Base-by-base conservation (phyloP, 2,113 vertebrate species). In the Pangasianodon gigas region DNA sequence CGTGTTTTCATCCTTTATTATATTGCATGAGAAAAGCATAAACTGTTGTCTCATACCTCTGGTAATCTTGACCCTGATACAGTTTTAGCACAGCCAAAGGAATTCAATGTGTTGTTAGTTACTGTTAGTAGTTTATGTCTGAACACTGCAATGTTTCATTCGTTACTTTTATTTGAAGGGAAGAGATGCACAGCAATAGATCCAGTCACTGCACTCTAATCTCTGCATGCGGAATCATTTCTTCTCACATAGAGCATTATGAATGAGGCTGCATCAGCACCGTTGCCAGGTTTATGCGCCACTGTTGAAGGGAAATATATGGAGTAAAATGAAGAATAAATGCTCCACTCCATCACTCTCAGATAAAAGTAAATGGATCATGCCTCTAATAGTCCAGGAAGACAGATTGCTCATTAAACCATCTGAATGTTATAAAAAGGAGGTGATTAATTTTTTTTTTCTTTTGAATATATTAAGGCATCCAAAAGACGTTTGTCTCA, bases 291-390 rank as follows among this genome's bases (percentile, higher is more conserved):
- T 95, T 93, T 95, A 93, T 93, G 93, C 94, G 93, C 94, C 93
- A 93, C 91, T 92, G 89, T 89, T 93, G 91, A 94, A 93, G 92
- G 92, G 87, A 92, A 93, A 92, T 94, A 93, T 93, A 93, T 93
- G 86, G 90, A 90, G 88, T 90, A 91, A 91, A 92, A 92, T 83
- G 56, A 92, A 85, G 92, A 94, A 90, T 92, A 92, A 95, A 93
- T 90, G 90, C 92, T 92, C 81, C 89, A 94, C 93, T 95, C 94
- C 89, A 95, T 95, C 93, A 95, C 92, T 62, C 75, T 90, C 92
- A 92, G 92, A 95, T 94, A 92, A 92, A 94, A 95, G 92, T 93
- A 94, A 94, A 95, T 93, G 93, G 89, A 93, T 95, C 93, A 94
- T 94, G 91, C 90, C 92, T 93, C 89, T 91, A 93, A 93, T 92